Evolutionary conservation across 2,888 invertebrate genomes (phyloP).

Genomic region (Meloe dianella): DNA sequence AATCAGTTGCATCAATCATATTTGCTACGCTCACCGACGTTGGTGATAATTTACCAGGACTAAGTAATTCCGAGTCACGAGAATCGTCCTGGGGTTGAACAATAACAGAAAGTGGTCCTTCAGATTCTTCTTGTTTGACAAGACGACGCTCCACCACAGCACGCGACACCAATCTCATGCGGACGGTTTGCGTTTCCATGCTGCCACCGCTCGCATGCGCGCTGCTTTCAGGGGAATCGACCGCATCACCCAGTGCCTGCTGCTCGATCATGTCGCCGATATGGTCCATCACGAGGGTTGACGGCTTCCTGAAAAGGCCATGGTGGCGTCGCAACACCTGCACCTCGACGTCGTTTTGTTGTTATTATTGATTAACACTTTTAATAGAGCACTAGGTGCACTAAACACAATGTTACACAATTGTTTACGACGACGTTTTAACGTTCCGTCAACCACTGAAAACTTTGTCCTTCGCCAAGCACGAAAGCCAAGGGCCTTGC

Average conservation of each 20-base stretch:
- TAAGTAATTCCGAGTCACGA: constrained; percentile 65
- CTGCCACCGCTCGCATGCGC: constrained; percentile 57
- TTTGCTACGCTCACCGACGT: constrained; percentile 71
- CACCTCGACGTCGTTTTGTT: constrained; percentile 1
- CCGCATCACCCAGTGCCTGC: constrained; percentile 63
- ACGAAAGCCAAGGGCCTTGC: constrained; percentile 38
- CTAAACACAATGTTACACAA: constrained; percentile 42
- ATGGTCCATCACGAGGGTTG: constrained; percentile 63
- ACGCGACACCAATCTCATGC: constrained; percentile 60
- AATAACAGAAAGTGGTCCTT: constrained; percentile 64
- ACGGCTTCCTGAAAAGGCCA: constrained; percentile 32
- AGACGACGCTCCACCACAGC: constrained; percentile 58
- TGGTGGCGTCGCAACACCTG: constrained; percentile 31
- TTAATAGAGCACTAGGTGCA: constrained; percentile 30
- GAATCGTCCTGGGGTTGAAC: constrained; percentile 67
- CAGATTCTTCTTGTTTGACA: constrained; percentile 59
- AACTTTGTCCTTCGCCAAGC: constrained; percentile 26
- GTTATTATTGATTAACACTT: constrained; percentile 24
- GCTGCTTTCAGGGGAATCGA: constrained; percentile 60
- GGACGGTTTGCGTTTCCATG: constrained; percentile 58
- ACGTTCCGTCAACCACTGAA: constrained; percentile 42
- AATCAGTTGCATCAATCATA: constrained; percentile 78
- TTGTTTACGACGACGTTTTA: constrained; percentile 52
- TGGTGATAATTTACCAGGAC: constrained; percentile 65
- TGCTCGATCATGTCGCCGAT: constrained; percentile 68